Percentiles rank a stretch among this genome's conserved stretches.
Conservation (phyloP, 2,797 vertebrate species). For the Etheostoma perlongum region DNA sequence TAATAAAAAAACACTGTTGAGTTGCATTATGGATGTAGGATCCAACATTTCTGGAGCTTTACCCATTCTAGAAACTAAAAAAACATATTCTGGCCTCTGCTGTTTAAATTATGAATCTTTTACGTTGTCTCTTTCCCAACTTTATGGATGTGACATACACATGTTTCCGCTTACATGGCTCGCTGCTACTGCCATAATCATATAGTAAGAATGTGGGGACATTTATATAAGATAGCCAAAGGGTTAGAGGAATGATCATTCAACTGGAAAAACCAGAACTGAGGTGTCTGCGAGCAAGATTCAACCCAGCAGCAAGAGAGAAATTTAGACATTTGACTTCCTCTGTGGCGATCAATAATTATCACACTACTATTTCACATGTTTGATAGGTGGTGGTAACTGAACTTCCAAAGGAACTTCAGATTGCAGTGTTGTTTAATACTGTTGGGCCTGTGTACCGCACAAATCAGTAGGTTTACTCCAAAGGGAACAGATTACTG, state of each 20-base stretch:
- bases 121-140: slow-evolving; percentile 5
- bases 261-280: slow-evolving; percentile 32
- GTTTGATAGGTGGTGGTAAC: slow-evolving; percentile 30
- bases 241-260: slow-evolving; percentile 22
- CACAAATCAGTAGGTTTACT: slow-evolving; percentile 32
- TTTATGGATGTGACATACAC: not conserved
- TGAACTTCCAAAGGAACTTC: slow-evolving; percentile 18
- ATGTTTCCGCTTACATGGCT: not conserved
- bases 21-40: not conserved
- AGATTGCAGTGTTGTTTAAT: slow-evolving; percentile 24
- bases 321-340: slow-evolving; percentile 41
- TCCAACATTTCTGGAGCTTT: slow-evolving; percentile 8
- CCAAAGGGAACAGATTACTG: slow-evolving; percentile 49
- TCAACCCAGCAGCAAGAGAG: slow-evolving; percentile 11
- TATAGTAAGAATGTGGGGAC: slow-evolving; percentile 30
- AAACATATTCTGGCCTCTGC: not conserved
- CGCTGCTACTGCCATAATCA: slow-evolving; percentile 2
- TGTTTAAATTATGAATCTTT: slow-evolving; percentile 4
- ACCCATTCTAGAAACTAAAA: not conserved
- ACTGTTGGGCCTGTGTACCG: not conserved
- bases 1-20: not conserved
- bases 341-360: slow-evolving; percentile 48
- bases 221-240: slow-evolving; percentile 25
- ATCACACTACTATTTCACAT: slow-evolving; percentile 39
- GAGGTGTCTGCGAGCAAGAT: slow-evolving; percentile 34